Evolutionary conservation across 2,113 vertebrate genomes (phyloP).

Genomic region (Menura novaehollandiae): DNA sequence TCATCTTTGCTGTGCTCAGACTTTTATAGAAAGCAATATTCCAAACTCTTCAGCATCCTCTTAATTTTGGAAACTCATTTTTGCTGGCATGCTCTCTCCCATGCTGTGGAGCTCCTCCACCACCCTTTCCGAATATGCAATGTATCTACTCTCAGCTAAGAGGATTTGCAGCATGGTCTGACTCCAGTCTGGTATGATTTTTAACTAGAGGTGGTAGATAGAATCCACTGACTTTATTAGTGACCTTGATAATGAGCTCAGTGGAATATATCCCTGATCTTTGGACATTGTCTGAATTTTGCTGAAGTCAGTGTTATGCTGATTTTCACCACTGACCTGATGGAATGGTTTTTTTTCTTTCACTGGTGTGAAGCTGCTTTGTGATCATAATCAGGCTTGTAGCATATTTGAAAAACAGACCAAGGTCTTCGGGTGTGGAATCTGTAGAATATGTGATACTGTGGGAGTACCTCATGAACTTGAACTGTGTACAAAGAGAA

Average conservation of each 20-base stretch:
- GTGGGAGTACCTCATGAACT: not conserved
- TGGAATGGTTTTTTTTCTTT: not conserved
- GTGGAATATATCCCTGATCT: not conserved
- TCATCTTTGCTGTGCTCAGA: not conserved
- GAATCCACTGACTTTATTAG: not conserved
- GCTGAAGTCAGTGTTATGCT: not conserved
- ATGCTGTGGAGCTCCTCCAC: not conserved
- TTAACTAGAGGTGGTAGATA: not conserved
- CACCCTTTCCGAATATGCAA: not conserved
- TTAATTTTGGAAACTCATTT: not conserved
- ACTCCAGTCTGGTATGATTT: not conserved
- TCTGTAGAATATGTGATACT: not conserved
- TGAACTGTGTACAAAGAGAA: not conserved
- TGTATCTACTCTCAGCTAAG: not conserved
- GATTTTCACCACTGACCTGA: not conserved
- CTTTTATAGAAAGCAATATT: not conserved
- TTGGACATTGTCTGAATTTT: not conserved
- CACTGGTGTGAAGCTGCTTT: not conserved
- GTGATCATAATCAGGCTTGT: not conserved
- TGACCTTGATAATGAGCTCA: not conserved
- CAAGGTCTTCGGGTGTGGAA: not conserved
- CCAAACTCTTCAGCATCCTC: not conserved
- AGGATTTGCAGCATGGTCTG: not conserved
- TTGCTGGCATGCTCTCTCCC: not conserved
- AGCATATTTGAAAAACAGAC: not conserved